These are phyloP conservation scores for Phymastichus coffea DNA, from an alignment of 1,140 invertebrate genomes.

Conservation along the genomic window DNA sequence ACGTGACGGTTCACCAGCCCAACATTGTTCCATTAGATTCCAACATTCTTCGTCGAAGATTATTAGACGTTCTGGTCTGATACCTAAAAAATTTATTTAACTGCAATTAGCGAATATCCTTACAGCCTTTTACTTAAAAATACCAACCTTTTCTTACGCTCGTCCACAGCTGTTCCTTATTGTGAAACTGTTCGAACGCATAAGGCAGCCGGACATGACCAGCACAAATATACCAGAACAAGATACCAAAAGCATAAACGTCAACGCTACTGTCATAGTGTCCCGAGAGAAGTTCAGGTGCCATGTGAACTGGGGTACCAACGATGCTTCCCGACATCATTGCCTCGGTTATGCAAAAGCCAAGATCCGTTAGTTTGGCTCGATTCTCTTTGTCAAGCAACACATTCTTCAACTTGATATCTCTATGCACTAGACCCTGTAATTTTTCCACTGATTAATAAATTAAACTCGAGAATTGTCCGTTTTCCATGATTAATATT, in stretches of 20 bases:
- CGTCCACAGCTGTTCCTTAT: conserved; percentile 86
- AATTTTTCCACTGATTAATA: no score
- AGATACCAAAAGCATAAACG: conserved; percentile 87
- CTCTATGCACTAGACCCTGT: conserved; percentile 79
- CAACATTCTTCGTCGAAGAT: conserved; percentile 80
- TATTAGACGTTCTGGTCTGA: conserved; percentile 74
- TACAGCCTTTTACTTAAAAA: neutral
- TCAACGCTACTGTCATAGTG: conserved; percentile 85
- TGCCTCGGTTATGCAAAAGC: conserved; percentile 88
- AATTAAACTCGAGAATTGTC: no score
- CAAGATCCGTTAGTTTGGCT: conserved; percentile 85
- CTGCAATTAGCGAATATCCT: neutral
- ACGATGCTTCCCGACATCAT: conserved; percentile 88
- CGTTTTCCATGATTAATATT: neutral
- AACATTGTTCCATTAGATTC: conserved; percentile 84
- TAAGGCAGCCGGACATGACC: conserved; percentile 78
- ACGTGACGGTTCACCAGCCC: conserved; percentile 73
- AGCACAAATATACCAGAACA: conserved; percentile 90
- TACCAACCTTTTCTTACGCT: conserved; percentile 76
- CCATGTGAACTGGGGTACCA: conserved; percentile 91
- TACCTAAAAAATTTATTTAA: conserved; percentile 54
- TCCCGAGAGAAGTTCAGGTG: conserved; percentile 81
- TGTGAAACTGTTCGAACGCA: conserved; percentile 83
- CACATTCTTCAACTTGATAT: conserved; percentile 91
- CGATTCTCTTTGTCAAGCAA: conserved; percentile 73